Conservation (phyloP, 2,797 vertebrate genomes). For the Ibycter americanus region DNA sequence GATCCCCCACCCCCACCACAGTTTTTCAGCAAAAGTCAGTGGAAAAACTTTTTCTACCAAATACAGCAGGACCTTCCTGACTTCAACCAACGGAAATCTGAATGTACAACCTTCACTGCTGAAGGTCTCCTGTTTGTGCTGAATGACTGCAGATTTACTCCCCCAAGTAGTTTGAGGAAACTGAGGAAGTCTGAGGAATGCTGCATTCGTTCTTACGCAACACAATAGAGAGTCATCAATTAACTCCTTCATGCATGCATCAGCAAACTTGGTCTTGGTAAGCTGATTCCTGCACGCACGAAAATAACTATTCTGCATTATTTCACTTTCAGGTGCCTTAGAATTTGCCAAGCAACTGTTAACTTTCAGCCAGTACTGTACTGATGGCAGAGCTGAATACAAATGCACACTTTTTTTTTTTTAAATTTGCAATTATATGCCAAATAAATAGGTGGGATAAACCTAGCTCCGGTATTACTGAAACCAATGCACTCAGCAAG, state of each 20-base stretch:
- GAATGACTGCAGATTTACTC: background rate
- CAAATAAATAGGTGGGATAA: background rate
- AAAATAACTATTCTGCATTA: background rate
- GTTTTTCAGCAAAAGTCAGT: background rate
- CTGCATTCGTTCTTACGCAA: background rate
- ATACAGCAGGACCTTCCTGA: background rate
- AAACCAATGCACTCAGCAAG: background rate
- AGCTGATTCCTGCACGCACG: background rate
- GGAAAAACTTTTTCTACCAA: background rate
- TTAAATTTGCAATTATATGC: background rate
- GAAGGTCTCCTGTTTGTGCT: background rate
- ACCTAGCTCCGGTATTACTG: background rate
- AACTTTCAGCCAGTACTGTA: background rate
- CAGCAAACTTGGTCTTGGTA: background rate
- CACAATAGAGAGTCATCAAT: background rate
- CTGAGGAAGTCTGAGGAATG: background rate
- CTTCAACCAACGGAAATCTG: background rate
- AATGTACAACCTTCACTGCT: background rate
- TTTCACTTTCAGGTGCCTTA: background rate
- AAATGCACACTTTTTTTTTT: background rate
- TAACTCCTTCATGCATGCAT: background rate
- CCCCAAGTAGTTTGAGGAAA: background rate
- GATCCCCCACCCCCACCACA: rapidly evolving
- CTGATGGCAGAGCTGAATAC: background rate
- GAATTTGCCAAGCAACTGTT: background rate